Percentiles rank a stretch among this genome's conserved stretches.
phyloP scores from a whole-genome alignment of 2,797 vertebrate species.

The Avahi laniger region DNA sequence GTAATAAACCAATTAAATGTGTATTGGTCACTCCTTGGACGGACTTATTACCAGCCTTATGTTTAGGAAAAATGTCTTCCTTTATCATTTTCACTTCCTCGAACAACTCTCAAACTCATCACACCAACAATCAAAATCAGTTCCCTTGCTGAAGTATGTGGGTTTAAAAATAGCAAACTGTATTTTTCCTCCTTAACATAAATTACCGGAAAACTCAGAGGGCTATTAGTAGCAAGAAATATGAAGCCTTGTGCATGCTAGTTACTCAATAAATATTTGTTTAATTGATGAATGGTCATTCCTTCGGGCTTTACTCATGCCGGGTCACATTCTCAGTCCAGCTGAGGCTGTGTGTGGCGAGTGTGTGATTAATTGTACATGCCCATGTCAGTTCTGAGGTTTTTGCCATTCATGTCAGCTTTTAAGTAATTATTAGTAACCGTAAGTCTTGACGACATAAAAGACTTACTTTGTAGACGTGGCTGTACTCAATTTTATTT shows the following conservation, averaged over 20 bases:
- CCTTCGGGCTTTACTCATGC: not conserved
- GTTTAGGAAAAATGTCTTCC: not conserved
- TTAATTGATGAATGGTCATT: slow-evolving; percentile 45
- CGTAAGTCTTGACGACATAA: not conserved
- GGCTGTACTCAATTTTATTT: not conserved
- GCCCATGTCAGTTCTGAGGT: not conserved
- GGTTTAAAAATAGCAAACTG: slow-evolving; percentile 53
- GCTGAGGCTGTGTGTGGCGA: not conserved
- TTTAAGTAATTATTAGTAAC: not conserved
- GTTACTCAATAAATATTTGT: slow-evolving; percentile 52
- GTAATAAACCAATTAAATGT: not conserved
- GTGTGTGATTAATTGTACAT: not conserved
- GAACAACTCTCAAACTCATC: slow-evolving; percentile 3
- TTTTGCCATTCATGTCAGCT: not conserved
- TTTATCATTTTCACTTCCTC: not conserved
- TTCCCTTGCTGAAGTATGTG: slow-evolving; percentile 32
- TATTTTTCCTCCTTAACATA: slow-evolving; percentile 61
- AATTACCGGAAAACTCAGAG: slow-evolving; percentile 54
- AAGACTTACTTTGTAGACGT: not conserved
- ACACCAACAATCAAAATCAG: not conserved
- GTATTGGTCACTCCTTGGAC: not conserved
- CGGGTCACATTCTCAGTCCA: not conserved
- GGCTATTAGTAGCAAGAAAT: slow-evolving; percentile 43
- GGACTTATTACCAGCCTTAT: not conserved
- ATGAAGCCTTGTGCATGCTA: slow-evolving; percentile 49